Percentiles rank a stretch among this genome's conserved stretches.
Conservation (phyloP, 2,797 vertebrate genomes). For the Anniella stebbinsi region DNA sequence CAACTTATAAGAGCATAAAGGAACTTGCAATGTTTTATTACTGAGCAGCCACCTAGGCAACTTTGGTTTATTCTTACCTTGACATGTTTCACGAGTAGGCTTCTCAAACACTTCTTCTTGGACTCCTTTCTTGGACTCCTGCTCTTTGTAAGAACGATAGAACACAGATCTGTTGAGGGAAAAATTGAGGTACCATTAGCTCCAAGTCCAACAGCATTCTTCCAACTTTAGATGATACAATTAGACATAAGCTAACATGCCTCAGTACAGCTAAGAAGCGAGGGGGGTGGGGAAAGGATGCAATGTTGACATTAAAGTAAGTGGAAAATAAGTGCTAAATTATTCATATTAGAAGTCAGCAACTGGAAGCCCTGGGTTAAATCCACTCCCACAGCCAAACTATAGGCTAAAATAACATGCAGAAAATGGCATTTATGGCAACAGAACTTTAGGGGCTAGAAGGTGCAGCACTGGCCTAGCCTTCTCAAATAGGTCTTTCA, state of each 20-base stretch:
- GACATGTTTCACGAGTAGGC: constrained; percentile 94
- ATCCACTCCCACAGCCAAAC: neutral
- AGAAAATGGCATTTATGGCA: neutral
- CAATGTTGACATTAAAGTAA: neutral
- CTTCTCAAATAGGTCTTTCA: neutral
- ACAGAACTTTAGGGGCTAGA: too few relatives aligned
- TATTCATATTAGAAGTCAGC: neutral
- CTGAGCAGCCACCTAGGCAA: neutral
- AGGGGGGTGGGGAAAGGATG: neutral
- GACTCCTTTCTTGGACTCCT: constrained; percentile 97
- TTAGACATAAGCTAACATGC: neutral
- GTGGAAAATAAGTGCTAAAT: neutral
- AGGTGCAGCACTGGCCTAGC: neutral
- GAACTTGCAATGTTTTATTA: neutral
- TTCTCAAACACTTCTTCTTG: constrained; percentile 99
- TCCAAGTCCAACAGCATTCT: neutral
- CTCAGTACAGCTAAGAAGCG: neutral
- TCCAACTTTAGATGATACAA: neutral
- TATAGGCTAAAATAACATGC: neutral
- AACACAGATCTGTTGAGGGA: constrained; percentile 90
- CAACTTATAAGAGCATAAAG: neutral
- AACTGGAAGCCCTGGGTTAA: neutral
- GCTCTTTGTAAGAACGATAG: constrained; percentile 98
- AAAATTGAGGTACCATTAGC: constrained; percentile 12
- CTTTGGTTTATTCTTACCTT: constrained; percentile 82